These are phyloP conservation scores for Noctua janthe DNA, from an alignment of 2,888 invertebrate species.

Conservation along the genomic window DNA sequence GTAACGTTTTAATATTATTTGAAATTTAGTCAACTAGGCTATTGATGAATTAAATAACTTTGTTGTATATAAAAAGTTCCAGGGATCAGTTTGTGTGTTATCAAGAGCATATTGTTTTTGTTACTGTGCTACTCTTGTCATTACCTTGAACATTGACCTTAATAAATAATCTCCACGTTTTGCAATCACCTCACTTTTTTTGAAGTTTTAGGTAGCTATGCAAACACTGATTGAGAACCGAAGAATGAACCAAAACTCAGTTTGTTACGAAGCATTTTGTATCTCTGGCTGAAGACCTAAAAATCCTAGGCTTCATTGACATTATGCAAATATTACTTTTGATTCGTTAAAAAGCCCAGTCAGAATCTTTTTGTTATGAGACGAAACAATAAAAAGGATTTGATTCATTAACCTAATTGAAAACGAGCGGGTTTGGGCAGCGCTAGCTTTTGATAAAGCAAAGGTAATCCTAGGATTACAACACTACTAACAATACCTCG, in stretches of 20 bases:
- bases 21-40: no score
- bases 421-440: constrained; percentile 17
- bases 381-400: constrained; percentile 44
- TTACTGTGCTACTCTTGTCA: not conserved
- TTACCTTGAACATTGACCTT: not conserved
- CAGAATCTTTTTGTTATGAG: constrained; percentile 1
- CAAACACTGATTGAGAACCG: not conserved
- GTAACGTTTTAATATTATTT: no score
- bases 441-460: constrained; percentile 29
- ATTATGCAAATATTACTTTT: constrained; percentile 26
- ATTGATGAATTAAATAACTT: no score
- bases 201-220: not conserved
- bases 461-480: constrained; percentile 45
- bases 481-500: constrained; percentile 23
- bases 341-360: constrained; percentile 9
- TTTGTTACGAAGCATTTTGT: not conserved
- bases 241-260: not conserved
- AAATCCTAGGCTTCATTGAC: not conserved
- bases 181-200: not conserved
- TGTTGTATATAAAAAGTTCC: no score
- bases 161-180: not conserved
- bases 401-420: constrained; percentile 49
- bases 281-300: not conserved
- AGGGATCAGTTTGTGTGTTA: not conserved
- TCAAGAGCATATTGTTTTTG: not conserved